These are phyloP conservation scores for Cyaniris semiargus DNA, from an alignment of 2,888 invertebrate species.

Conservation along the genomic window DNA sequence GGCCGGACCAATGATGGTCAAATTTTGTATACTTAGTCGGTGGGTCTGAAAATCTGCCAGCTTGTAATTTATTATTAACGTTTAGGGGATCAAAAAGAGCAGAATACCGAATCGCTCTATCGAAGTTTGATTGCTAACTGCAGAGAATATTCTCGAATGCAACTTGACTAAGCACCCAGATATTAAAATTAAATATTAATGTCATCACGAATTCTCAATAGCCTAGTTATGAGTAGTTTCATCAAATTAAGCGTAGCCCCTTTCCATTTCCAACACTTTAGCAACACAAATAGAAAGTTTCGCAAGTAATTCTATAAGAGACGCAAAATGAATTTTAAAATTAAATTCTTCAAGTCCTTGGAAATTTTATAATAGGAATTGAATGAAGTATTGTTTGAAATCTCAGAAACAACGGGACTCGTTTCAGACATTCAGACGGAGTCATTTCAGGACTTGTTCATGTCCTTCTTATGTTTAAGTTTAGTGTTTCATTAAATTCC, in stretches of 20 bases:
- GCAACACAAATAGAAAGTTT: conserved; percentile 3
- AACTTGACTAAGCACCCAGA: neutral
- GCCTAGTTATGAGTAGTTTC: neutral
- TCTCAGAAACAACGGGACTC: neutral
- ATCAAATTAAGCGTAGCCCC: neutral
- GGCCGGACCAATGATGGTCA: too few species aligned
- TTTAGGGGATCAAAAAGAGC: too few species aligned
- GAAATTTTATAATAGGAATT: conserved; percentile 6
- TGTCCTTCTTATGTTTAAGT: neutral
- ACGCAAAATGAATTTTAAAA: conserved; percentile 12
- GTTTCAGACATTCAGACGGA: neutral
- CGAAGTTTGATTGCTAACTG: too few species aligned
- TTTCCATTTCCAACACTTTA: neutral
- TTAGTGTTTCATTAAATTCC: neutral
- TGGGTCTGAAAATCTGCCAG: too few species aligned
- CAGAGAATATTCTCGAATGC: neutral
- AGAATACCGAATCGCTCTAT: too few species aligned
- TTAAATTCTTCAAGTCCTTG: conserved; percentile 14
- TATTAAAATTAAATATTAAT: too few species aligned
- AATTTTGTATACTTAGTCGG: too few species aligned
- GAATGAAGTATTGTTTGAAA: conserved; percentile 8
- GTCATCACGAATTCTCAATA: neutral
- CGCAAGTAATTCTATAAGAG: neutral
- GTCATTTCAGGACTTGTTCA: neutral
- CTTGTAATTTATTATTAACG: too few species aligned